Evolutionary conservation across 2,797 vertebrate species (phyloP), one percentile per base, ranked within the genome.

Genomic region (Pseudochirops corinnae): DNA sequence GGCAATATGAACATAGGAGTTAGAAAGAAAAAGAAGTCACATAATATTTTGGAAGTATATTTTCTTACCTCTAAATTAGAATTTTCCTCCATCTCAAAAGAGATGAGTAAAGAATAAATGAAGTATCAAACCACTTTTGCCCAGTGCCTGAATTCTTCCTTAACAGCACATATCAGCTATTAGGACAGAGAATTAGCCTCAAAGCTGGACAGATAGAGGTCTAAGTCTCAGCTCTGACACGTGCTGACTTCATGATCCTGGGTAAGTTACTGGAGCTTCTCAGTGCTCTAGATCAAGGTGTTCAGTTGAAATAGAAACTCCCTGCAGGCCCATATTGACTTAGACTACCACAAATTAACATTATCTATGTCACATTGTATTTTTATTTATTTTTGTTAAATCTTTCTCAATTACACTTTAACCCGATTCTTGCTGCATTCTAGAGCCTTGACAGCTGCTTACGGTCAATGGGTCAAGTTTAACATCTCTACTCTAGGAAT

Each of bases 21-120:
- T 94, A 93, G n/a, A 92, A 94, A 14, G 5, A 28, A 6, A 55
- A 28, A 92, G 87, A 93, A n/a, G 31, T 21, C 56, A 4, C 52
- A 2, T 9, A 46, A 53, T 52, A 31, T 3, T 33, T 58, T n/a
- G 57, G 10, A 3, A 21, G 7, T 39, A 87, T 50, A 87, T 92
- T 94, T 93, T 92, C 92, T 12, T 93, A 18, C 39, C 39, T 62
- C 58, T n/a, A 55, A 56, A 95, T 46, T 28, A 87, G 39, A n/a
- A 93, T 60, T 62, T 96, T 94, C 87, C 91, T 57, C 3, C 28
- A 53, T 57, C 53, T 82, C 90, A 95, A 95, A 11, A 55, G 67
- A 95, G 94, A 28, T 90, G 58, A 50, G 7, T 56, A 62, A 57
- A 26, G 33, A 95, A 95, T 82, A 82, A 46, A 82, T 82, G 74